Conservation (phyloP, 2,113 vertebrate genomes). For the Engystomops pustulosus region DNA sequence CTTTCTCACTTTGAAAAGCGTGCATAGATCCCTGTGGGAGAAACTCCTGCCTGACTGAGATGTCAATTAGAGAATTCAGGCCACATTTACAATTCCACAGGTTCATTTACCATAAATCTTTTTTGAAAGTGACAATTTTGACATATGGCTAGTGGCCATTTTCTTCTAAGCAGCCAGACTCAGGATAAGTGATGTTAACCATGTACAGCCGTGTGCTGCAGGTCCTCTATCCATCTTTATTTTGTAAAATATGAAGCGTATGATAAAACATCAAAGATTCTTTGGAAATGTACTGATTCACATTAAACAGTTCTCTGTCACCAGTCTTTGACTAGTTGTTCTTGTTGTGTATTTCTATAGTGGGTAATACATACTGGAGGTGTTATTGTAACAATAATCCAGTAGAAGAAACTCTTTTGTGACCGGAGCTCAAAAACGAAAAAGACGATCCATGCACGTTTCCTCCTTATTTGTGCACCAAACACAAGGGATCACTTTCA, state of each 20-base stretch:
- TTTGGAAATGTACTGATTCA: not conserved
- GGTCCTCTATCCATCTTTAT: not conserved
- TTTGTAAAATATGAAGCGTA: not conserved
- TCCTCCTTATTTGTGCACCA: too few relatives aligned
- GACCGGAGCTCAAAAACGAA: too few relatives aligned
- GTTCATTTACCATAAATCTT: constrained; percentile 58
- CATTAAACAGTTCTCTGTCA: not conserved
- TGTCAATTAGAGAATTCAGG: constrained; percentile 53
- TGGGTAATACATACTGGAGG: too few relatives aligned
- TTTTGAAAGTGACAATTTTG: constrained; percentile 50
- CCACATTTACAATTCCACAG: constrained; percentile 39
- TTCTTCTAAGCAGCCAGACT: not conserved
- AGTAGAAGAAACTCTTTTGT: too few relatives aligned
- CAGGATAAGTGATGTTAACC: not conserved
- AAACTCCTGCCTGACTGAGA: not conserved
- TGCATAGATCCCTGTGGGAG: constrained; percentile 43
- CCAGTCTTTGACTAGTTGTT: too few relatives aligned
- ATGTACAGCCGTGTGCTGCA: not conserved
- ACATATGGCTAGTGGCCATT: constrained; percentile 39
- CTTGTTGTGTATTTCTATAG: not conserved
- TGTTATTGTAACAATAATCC: too few relatives aligned
- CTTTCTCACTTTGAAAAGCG: constrained; percentile 36
- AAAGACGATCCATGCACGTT: too few relatives aligned
- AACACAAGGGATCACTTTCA: too few relatives aligned
- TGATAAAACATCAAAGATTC: not conserved